Conservation (phyloP, 2,888 invertebrate genomes). For the Leptopilina myrica region DNA sequence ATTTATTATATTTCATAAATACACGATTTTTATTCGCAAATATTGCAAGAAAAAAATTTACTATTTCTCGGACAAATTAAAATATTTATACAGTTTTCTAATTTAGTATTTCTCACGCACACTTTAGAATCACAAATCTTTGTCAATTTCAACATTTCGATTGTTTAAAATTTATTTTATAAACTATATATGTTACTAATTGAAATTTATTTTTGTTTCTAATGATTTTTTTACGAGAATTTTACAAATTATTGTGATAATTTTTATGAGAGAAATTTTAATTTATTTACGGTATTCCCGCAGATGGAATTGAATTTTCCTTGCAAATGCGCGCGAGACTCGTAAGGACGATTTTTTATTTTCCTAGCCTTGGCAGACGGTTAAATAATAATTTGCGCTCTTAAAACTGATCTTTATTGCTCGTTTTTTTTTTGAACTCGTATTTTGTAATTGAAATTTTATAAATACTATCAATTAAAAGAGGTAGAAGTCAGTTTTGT, state of each 20-base stretch:
- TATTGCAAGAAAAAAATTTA: not conserved
- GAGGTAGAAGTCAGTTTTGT: too few species aligned
- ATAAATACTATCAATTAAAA: not conserved
- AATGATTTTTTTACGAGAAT: not conserved
- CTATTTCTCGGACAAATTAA: not conserved
- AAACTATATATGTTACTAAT: not conserved
- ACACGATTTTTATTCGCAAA: not conserved
- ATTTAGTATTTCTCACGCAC: too few species aligned
- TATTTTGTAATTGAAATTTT: constrained; percentile 3
- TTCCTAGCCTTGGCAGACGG: not conserved
- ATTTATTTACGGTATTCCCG: not conserved
- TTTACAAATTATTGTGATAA: not conserved
- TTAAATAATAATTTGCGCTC: constrained; percentile 1
- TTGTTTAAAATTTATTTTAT: not conserved
- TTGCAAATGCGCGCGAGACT: not conserved
- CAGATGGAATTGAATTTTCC: constrained; percentile 2
- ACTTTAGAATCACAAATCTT: not conserved
- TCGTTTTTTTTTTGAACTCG: not conserved
- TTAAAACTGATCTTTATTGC: not conserved
- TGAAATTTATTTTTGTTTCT: not conserved
- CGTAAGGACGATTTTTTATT: constrained; percentile 18
- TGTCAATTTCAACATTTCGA: not conserved
- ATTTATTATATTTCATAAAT: not conserved
- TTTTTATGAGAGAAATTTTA: not conserved
- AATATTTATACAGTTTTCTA: not conserved